Evolutionary conservation across 2,888 invertebrate genomes (phyloP).

Genomic region (Pollenia griseotomentosa): DNA sequence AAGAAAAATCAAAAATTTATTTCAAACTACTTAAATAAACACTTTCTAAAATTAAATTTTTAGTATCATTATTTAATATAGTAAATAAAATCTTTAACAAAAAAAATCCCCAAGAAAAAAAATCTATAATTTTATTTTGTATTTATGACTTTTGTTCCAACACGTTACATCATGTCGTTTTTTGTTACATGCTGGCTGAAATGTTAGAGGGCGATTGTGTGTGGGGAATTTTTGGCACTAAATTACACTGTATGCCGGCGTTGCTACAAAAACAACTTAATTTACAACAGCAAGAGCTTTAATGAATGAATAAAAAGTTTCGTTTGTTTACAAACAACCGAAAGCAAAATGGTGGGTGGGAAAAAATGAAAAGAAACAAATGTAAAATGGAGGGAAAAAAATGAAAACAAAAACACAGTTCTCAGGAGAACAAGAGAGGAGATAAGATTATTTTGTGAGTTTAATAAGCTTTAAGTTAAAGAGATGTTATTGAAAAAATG

Average conservation of each 20-base stretch:
- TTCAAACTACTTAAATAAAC: no score
- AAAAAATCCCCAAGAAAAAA: no score
- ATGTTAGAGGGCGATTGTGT: not conserved
- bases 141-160: not conserved
- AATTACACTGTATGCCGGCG: constrained; percentile 39
- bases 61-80: no score
- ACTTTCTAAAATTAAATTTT: no score
- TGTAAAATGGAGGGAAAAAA: not conserved
- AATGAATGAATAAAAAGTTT: constrained; percentile 82
- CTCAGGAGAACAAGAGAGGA: no score
- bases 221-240: not conserved
- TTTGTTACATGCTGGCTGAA: not conserved
- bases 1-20: no score
- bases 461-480: no score
- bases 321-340: constrained; percentile 80
- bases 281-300: constrained; percentile 74
- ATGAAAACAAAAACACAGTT: not conserved
- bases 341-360: constrained; percentile 4
- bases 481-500: no score
- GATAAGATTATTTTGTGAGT: no score
- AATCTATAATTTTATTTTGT: not conserved
- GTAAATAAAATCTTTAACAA: no score
- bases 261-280: constrained; percentile 11
- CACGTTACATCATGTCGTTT: constrained; percentile 8
- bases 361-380: not conserved